phyloP scores from a whole-genome alignment of 2,113 vertebrate genomes.

The Protobothrops flavoviridis region DNA sequence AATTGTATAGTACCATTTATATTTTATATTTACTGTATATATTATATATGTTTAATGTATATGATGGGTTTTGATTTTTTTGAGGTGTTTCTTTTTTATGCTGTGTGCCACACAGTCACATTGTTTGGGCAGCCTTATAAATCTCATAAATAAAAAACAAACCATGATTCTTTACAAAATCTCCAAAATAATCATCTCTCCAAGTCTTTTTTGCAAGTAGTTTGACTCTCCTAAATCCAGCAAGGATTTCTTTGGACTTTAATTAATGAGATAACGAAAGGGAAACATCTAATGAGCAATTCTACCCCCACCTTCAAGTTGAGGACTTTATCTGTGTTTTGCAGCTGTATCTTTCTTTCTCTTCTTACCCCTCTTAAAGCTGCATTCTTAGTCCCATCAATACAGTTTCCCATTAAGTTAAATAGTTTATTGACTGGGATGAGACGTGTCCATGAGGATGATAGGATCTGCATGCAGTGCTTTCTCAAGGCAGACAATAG shows the following conservation, averaged over 20 bases:
- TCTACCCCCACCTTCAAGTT: constrained; percentile 1
- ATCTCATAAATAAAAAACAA: not conserved
- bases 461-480: constrained; percentile 70
- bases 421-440: constrained; percentile 95
- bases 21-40: not conserved
- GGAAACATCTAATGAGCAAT: constrained; percentile 62
- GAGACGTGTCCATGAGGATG: constrained; percentile 74
- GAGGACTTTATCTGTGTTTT: constrained; percentile 90
- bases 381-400: constrained; percentile 82
- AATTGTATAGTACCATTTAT: not conserved
- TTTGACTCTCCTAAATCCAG: constrained; percentile 34
- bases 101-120: not conserved
- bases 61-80: not conserved
- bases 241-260: constrained; percentile 29
- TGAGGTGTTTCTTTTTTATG: not conserved
- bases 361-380: constrained; percentile 59
- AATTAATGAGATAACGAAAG: constrained; percentile 62
- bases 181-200: constrained; percentile 19
- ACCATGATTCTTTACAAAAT: not conserved
- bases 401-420: constrained; percentile 93
- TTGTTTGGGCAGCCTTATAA: not conserved
- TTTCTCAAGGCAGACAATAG: constrained; percentile 72
- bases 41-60: not conserved
- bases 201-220: constrained; percentile 36
- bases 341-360: constrained; percentile 79